Evolutionary conservation across 2,113 vertebrate genomes (phyloP).

Genomic region (Datnioides undecimradiatus): DNA sequence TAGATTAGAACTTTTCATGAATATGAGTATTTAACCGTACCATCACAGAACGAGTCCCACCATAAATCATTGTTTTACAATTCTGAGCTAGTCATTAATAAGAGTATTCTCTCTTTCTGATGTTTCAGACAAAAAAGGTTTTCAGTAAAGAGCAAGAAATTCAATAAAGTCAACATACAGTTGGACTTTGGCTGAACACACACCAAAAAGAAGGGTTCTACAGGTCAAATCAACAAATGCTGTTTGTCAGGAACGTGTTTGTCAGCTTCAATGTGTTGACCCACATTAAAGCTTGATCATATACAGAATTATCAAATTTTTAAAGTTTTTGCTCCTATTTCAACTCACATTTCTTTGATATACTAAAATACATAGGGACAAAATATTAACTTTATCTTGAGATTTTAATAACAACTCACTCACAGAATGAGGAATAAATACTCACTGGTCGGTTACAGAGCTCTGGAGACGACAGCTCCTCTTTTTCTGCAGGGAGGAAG

Average conservation of each 20-base stretch:
- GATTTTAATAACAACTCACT: not conserved
- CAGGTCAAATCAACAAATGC: conserved; percentile 60
- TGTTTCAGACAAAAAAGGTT: conserved; percentile 9
- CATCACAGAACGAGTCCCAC: not conserved
- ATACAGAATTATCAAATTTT: not conserved
- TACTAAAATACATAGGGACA: not conserved
- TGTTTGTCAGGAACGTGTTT: conserved; percentile 41
- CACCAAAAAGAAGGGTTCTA: not conserved
- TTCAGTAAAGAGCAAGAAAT: conserved; percentile 24
- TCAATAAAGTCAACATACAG: conserved; percentile 55
- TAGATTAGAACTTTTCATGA: not conserved
- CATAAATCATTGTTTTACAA: not conserved
- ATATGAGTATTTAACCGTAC: not conserved
- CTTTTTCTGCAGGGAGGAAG: conserved; percentile 89
- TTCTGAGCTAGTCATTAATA: not conserved
- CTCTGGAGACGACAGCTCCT: conserved; percentile 94
- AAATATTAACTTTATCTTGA: not conserved
- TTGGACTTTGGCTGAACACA: conserved; percentile 73
- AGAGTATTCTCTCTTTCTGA: not conserved
- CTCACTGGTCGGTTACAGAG: conserved; percentile 92
- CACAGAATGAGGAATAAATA: conserved; percentile 53
- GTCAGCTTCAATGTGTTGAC: too few species aligned
- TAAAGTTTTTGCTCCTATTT: not conserved
- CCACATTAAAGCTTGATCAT: too few species aligned
- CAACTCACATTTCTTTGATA: not conserved